phyloP scores from a whole-genome alignment of 2,113 vertebrate genomes.

The Psittacara wagleri region DNA sequence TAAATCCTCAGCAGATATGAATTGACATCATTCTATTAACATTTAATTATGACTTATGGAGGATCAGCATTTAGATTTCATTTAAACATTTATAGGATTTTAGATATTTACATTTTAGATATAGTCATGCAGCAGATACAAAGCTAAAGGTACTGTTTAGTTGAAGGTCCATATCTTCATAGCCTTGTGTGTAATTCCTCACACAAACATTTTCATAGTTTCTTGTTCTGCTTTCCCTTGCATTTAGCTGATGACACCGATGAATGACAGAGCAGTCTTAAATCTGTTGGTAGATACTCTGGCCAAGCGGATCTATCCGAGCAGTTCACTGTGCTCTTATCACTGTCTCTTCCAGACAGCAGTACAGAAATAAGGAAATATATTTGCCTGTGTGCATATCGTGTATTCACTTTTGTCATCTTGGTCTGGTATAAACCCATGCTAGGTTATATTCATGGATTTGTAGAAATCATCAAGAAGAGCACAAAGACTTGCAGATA shows the following conservation, averaged over 20 bases:
- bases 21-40: not conserved
- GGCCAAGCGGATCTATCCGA: not conserved
- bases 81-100: not conserved
- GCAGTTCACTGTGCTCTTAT: fast-evolving
- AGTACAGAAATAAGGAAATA: not conserved
- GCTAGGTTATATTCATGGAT: not conserved
- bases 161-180: not conserved
- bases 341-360: not conserved
- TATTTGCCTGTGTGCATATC: not conserved
- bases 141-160: not conserved
- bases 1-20: not conserved
- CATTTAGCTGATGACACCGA: not conserved
- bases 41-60: not conserved
- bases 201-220: not conserved
- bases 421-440: not conserved
- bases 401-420: not conserved
- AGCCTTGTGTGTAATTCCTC: not conserved
- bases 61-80: not conserved
- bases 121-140: not conserved
- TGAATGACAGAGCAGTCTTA: not conserved
- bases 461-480: not conserved
- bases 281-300: not conserved
- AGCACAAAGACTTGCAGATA: not conserved
- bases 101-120: not conserved
- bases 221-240: not conserved